phyloP scores from a whole-genome alignment of 2,113 vertebrate genomes.

The Leucosticte australis region DNA sequence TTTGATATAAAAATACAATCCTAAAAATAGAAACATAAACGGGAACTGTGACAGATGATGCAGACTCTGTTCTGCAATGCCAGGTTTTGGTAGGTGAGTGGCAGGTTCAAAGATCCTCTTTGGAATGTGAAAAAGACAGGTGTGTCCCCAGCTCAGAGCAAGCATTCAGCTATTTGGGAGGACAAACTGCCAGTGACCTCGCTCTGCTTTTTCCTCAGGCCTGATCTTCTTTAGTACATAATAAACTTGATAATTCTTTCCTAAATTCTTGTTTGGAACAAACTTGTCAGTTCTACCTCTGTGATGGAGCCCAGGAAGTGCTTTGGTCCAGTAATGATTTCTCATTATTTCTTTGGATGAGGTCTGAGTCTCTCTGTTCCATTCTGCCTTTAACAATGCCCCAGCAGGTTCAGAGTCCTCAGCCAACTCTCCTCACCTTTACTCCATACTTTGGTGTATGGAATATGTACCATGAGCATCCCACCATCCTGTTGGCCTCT shows the following conservation, averaged over 20 bases:
- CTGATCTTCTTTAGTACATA: not conserved
- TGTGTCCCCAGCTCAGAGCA: not conserved
- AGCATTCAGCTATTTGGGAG: not conserved
- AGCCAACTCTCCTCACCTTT: not conserved
- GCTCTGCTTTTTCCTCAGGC: not conserved
- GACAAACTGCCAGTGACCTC: not conserved
- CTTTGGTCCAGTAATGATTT: not conserved
- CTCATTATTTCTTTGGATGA: not conserved
- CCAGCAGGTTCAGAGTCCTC: not conserved
- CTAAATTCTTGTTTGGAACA: not conserved
- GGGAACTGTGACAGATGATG: not conserved
- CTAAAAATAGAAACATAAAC: not conserved
- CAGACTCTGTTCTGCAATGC: not conserved
- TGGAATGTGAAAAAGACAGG: not conserved
- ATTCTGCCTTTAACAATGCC: not conserved
- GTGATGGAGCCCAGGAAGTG: not conserved
- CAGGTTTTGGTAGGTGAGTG: not conserved
- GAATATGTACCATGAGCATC: not conserved
- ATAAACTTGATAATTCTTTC: not conserved
- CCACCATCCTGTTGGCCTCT: not conserved
- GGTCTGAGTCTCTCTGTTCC: not conserved
- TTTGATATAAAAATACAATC: not conserved
- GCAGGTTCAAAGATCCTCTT: not conserved
- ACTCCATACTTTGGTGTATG: rapidly evolving
- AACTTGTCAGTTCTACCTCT: not conserved